Evolutionary conservation across 2,888 invertebrate genomes (phyloP).

Genomic region (Lasioglossum vierecki): DNA sequence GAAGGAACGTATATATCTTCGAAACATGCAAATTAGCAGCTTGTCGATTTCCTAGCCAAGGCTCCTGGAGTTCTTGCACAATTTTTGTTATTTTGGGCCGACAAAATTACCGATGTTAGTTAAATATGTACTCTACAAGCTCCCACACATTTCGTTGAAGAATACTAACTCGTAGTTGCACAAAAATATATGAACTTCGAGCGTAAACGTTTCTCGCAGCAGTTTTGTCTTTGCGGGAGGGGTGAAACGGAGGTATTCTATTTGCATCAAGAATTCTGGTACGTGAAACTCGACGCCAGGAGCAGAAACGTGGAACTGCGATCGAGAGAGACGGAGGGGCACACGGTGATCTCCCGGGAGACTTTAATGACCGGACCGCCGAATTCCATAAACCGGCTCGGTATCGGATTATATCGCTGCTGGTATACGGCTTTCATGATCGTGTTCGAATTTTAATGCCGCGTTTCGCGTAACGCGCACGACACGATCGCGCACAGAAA

Average conservation of each 20-base stretch:
- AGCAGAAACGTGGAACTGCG: neutral
- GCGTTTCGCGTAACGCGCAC: constrained; percentile 59
- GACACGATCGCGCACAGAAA: neutral
- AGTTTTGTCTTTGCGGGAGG: neutral
- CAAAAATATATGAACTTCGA: neutral
- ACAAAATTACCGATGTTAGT: neutral
- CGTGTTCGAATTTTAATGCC: constrained; percentile 77
- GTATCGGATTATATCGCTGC: constrained; percentile 64
- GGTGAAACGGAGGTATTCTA: neutral
- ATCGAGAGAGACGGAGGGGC: neutral
- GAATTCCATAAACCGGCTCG: constrained; percentile 66
- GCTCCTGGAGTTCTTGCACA: neutral
- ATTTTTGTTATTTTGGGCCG: neutral
- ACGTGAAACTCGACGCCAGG: neutral
- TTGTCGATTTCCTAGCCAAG: neutral
- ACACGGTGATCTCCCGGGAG: constrained; percentile 36
- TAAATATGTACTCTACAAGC: neutral
- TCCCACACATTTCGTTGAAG: neutral
- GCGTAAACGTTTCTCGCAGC: too few species aligned
- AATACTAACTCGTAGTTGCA: neutral
- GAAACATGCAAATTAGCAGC: neutral
- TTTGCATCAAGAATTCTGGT: neutral
- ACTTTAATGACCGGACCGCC: constrained; percentile 70
- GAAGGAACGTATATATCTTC: accelerated
- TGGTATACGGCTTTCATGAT: constrained; percentile 70